Evolutionary conservation across 2,113 vertebrate genomes (phyloP), one percentile per base, ranked within the genome.

Genomic region (Andinoacara biseriatus): DNA sequence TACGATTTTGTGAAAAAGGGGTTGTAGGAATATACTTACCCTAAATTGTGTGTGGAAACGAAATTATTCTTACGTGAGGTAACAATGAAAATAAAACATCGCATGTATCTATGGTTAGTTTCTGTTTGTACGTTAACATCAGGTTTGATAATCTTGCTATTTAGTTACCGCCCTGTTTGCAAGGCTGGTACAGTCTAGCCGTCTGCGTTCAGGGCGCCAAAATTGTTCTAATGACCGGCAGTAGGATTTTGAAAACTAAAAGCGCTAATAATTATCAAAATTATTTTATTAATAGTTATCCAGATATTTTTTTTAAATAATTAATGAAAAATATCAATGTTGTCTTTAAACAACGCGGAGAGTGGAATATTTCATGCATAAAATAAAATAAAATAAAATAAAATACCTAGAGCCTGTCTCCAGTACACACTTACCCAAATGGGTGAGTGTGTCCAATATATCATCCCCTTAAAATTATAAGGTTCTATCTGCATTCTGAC

Each of bases 181-280:
- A 4, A 2, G 67, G n/a, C 76, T 96, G 90, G 94, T 95, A 85
- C 72, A 58, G 60, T 72, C 93, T 3, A 5, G 2, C 10, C 57
- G 43, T 18, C 88, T 76, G 67, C 29, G 26, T 79, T 93, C 87
- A 78, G 72, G 92, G 95, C 95, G 95, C 94, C 95, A 96, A 85
- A 84, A 20, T 72, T 72, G 67, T 52, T 72, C 54, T 54, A 26
- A 54, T 72, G 46, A 14, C 10, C 24, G 31, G 10, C 10, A 72
- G 6, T 52, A 17, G 46, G 43, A 52, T 29, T 11, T 52, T 13
- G 20, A 52, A 31, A 26, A 31, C 46, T 54, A 14, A n/a, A 72
- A 20, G 17, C 0, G 17, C 5, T 31, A n/a, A 35, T 2, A 5
- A 17, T 10, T 8, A 67, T 69, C 24, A 5, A 5, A 65, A 4